Evolutionary conservation across 2,888 invertebrate genomes (phyloP), one percentile per base, ranked within the genome.

Genomic region (Parnassius smintheus): DNA sequence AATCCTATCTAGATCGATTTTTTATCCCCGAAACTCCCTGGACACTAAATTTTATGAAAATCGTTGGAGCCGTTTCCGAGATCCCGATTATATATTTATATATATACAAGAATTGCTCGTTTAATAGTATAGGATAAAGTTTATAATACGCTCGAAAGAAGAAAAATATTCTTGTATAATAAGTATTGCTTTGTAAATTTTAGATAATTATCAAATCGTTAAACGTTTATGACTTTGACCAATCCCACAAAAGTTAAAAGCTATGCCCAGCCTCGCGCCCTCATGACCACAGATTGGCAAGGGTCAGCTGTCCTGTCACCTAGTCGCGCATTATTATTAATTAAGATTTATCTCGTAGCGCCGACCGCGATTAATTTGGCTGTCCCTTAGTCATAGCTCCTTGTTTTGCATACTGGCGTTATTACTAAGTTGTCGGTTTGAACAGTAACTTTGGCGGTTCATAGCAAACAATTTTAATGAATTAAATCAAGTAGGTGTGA

Each of bases 291-390:
- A 77, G 81, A 80, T 82, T 83, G 84, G 81, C 81, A 78, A 77
- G 86, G 64, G 84, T 86, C 86, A 86, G 74, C 76, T 70, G 77
- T 74, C 75, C 80, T 81, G 84, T 86, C 85, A 85, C 86, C 85
- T 81, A 84, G 82, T 83, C 84, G 77, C 69, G 74, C 75, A 76
- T 76, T 81, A 75, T 81, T 85, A 86, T 86, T 86, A 82, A 87
- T 85, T 85, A 82, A 86, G 81, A 86, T 86, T 80, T 81, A 84
- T 85, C 83, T 78, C 74, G 71, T 65, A 70, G 69, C 71, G 70
- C 72, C 71, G 72, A 75, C 74, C 70, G 44, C 73, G 73, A 79
- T 78, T 84, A 83, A 80, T 78, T 74, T 72, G 70, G 66, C 62
- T 64, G 69, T 70, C 70, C n/a, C 73, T 77, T 78, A 74, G 75